phyloP scores from a whole-genome alignment of 2,888 invertebrate genomes.

The Polyommatus icarus region DNA sequence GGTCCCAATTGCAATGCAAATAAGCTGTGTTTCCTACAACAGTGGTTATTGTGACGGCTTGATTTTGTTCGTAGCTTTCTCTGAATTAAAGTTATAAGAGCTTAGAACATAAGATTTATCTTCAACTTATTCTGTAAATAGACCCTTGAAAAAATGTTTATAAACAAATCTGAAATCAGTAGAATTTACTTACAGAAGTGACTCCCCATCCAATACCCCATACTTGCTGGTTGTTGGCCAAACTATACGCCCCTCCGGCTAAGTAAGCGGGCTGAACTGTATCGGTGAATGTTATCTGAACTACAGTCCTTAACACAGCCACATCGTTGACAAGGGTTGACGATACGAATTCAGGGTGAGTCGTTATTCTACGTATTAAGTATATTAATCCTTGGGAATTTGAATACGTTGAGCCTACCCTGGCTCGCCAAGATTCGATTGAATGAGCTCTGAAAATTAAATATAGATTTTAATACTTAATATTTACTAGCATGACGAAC shows the following conservation, averaged over 20 bases:
- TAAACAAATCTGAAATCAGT: background rate
- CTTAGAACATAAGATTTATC: no score
- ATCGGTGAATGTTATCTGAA: constrained; percentile 46
- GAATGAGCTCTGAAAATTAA: constrained; percentile 48
- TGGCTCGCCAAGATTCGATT: constrained; percentile 56
- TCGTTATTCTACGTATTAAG: constrained; percentile 52
- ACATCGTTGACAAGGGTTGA: constrained; percentile 52
- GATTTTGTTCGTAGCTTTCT: background rate
- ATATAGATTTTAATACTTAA: background rate
- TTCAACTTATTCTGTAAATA: no score
- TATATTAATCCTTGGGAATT: constrained; percentile 53
- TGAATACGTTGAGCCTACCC: constrained; percentile 56
- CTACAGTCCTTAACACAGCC: constrained; percentile 56
- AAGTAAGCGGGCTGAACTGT: constrained; percentile 52
- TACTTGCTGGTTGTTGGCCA: constrained; percentile 49
- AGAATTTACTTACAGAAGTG: constrained; percentile 49
- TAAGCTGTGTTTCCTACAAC: background rate
- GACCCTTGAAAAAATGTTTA: no score
- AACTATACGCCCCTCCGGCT: constrained; percentile 51
- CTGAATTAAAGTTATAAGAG: no score
- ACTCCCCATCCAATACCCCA: constrained; percentile 66
- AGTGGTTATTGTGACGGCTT: background rate
- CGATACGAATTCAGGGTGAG: constrained; percentile 51
- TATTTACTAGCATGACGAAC: no score
- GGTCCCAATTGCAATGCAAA: background rate